Base-by-base conservation (phyloP, 2,797 vertebrate species). In the Triplophysa bombifrons region DNA sequence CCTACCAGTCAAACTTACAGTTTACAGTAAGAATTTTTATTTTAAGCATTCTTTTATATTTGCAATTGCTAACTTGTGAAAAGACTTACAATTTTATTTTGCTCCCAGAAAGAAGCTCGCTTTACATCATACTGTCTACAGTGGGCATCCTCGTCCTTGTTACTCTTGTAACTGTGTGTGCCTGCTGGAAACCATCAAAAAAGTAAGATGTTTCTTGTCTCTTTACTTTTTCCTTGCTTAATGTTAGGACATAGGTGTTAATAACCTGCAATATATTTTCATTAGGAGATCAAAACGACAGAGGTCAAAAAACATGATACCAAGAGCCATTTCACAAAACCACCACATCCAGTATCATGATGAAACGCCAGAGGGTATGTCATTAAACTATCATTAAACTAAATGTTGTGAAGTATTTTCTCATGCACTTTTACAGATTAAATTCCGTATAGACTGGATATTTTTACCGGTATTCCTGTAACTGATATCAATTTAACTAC, bases 171-270 rank as follows among this genome's bases (percentile, higher is more conserved):
- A 95, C 95, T 0, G 94, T 96, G 80, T 96, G 95, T 1, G 94
- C 95, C 85, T 96, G 95, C 88, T 96, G 95, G 95, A 96, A 95
- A 79, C 94, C 95, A 0, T 94, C 94, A 78, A 95, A 95, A 86
- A 96, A 94, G 93, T 95, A 93, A 0, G 90, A 82, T 60, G 22
- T 56, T 34, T n/a, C 46, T 71, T 25, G 22, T n/a, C 69, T 69
- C 38, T 20, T 66, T 10, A 12, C 13, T 30, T 8, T 51, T 4
- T 13, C 8, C 34, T 41, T 41, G 25, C 2, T 20, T 61, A 13
- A 58, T 11, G 1, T 58, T 4, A 30, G 14, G 25, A 16, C 22
- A 41, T 1, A 4, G 27, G 20, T 58, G 38, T 14, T 4, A 48
- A 66, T 13, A n/a, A 60, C 4, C 53, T 4, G 27, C 12, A 3